Conservation (phyloP, 2,888 invertebrate genomes). For the Zootermopsis nevadensis region DNA sequence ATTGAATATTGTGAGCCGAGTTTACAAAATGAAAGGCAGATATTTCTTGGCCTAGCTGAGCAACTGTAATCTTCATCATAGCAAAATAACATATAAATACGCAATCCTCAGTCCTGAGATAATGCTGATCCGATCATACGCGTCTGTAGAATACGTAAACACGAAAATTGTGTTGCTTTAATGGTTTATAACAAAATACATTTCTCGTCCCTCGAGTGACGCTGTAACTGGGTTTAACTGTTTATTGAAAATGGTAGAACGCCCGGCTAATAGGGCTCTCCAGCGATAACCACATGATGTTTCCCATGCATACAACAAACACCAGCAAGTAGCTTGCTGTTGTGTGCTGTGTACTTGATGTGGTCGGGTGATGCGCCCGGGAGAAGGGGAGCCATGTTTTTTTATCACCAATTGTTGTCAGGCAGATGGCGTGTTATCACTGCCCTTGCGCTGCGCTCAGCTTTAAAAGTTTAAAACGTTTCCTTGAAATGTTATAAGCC, state of each 20-base stretch:
- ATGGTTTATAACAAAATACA: too few relatives aligned
- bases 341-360: conserved; percentile 3
- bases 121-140: too few relatives aligned
- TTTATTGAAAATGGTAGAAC: neutral
- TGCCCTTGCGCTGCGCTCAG: neutral
- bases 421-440: conserved; percentile 23
- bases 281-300: conserved; percentile 2
- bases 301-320: conserved; percentile 16
- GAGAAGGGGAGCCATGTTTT: neutral
- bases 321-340: neutral
- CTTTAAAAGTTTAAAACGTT: neutral
- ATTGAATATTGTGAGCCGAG: too few relatives aligned
- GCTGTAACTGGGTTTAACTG: neutral
- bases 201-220: neutral
- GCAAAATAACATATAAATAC: too few relatives aligned
- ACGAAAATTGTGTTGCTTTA: too few relatives aligned
- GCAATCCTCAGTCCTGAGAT: too few relatives aligned
- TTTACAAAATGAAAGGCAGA: too few relatives aligned
- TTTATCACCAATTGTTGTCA: conserved; percentile 13
- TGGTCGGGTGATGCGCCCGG: neutral
- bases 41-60: too few relatives aligned
- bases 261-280: neutral
- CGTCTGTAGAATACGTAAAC: too few relatives aligned
- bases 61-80: too few relatives aligned
- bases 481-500: neutral